Conservation (phyloP, 1,140 invertebrate genomes). For the Anoplophora glabripennis region DNA sequence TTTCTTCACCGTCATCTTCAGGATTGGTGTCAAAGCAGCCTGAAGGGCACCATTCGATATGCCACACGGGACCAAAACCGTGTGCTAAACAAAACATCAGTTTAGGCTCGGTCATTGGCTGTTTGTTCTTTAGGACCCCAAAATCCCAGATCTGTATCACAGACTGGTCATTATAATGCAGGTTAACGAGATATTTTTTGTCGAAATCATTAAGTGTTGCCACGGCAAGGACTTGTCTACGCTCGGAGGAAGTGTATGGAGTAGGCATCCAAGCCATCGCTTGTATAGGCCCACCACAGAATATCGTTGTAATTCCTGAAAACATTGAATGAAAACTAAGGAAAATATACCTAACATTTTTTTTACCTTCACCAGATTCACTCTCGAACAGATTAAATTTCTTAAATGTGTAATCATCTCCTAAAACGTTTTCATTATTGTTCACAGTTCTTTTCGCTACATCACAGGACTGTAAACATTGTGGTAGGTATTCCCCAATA, state of each 20-base stretch:
- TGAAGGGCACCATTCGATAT: conserved; percentile 73
- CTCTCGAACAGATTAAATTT: conserved; percentile 51
- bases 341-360: conserved; percentile 15
- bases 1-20: conserved; percentile 18
- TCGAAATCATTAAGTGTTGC: conserved; percentile 53
- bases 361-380: conserved; percentile 18
- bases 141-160: conserved; percentile 63
- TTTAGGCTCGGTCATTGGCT: conserved; percentile 31
- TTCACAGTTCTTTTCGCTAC: conserved; percentile 31
- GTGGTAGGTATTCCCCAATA: conserved; percentile 47
- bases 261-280: conserved; percentile 58
- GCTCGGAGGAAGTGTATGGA: conserved; percentile 34
- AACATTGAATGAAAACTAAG: conserved; percentile 14
- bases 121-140: conserved; percentile 48
- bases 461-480: conserved; percentile 47
- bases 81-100: conserved; percentile 60
- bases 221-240: conserved; percentile 57
- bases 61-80: conserved; percentile 65
- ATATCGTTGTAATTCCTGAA: conserved; percentile 53
- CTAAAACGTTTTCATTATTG: conserved; percentile 18
- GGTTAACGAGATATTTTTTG: conserved; percentile 44
- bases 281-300: conserved; percentile 61
- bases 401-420: conserved; percentile 45
- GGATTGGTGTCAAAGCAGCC: conserved; percentile 52
- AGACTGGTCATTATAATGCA: conserved; percentile 48